Evolutionary conservation across 2,888 invertebrate genomes (phyloP).

Genomic region (Megamerina dolium): DNA sequence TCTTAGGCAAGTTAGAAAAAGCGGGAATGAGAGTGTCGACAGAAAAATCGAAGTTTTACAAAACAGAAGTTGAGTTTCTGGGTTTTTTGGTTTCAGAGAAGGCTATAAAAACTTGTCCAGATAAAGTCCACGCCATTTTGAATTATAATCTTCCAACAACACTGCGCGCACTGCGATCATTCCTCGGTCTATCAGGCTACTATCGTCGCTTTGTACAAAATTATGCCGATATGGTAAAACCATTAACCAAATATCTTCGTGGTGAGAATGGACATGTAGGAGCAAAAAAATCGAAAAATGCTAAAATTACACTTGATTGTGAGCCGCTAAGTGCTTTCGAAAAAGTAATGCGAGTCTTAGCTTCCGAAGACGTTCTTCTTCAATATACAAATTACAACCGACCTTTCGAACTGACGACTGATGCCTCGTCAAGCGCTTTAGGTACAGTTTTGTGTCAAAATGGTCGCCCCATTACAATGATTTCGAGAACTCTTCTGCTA

Average conservation of each 20-base stretch:
- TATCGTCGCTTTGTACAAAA: conserved; percentile 14
- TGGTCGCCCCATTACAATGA: conserved; percentile 8
- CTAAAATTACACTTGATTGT: conserved; percentile 5
- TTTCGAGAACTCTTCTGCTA: conserved; percentile 5
- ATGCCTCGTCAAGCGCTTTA: conserved; percentile 5
- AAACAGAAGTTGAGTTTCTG: conserved; percentile 1
- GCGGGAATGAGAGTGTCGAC: conserved; percentile 1
- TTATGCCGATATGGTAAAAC: conserved; percentile 16
- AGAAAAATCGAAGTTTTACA: conserved; percentile 2
- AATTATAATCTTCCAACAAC: conserved; percentile 4
- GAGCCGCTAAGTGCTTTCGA: not conserved
- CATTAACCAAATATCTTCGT: conserved; percentile 9
- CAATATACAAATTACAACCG: not conserved
- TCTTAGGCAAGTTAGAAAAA: not conserved
- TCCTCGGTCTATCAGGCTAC: not conserved
- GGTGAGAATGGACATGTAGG: conserved; percentile 12
- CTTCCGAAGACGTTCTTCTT: conserved; percentile 6
- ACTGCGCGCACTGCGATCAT: not conserved
- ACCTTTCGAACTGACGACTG: conserved; percentile 7
- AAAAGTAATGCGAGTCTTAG: not conserved
- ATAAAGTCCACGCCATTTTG: not conserved
- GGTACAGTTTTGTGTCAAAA: conserved; percentile 7
- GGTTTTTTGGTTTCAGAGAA: not conserved
- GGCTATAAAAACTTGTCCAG: not conserved
- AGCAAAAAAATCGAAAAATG: conserved; percentile 12